phyloP scores from a whole-genome alignment of 2,113 vertebrate genomes.

The Carettochelys insculpta region DNA sequence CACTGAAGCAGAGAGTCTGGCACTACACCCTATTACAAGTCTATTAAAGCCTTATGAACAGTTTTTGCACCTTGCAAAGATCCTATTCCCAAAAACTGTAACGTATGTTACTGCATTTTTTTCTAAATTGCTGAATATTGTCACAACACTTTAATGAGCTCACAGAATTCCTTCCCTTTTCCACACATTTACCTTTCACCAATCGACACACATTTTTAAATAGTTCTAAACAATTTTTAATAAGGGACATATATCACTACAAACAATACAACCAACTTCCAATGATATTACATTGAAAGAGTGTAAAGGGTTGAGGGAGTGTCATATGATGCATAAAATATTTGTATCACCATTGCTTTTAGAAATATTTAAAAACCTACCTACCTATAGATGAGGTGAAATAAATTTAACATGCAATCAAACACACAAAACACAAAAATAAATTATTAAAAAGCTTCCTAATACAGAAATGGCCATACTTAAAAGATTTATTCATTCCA shows the following conservation, averaged over 20 bases:
- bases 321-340: background rate
- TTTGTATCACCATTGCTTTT: background rate
- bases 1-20: too few species aligned
- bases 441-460: slow-evolving; percentile 1
- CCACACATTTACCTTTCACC: background rate
- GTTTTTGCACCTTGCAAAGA: accelerated
- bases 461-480: background rate
- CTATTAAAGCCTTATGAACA: background rate
- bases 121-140: background rate
- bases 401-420: background rate
- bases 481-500: slow-evolving; percentile 4
- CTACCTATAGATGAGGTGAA: background rate
- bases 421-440: slow-evolving; percentile 12
- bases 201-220: background rate
- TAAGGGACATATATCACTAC: background rate
- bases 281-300: background rate
- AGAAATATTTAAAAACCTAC: background rate
- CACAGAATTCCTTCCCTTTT: background rate
- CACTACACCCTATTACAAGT: too few species aligned
- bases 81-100: background rate
- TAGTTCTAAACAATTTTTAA: background rate
- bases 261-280: background rate
- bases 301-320: background rate
- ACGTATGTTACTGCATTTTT: background rate
- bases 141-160: background rate